Percentiles rank a stretch among this genome's conserved stretches.
These are phyloP conservation scores for Montipora capricornis DNA, from an alignment of 64 coral and sea anemone genomes.

Conservation along the genomic window DNA sequence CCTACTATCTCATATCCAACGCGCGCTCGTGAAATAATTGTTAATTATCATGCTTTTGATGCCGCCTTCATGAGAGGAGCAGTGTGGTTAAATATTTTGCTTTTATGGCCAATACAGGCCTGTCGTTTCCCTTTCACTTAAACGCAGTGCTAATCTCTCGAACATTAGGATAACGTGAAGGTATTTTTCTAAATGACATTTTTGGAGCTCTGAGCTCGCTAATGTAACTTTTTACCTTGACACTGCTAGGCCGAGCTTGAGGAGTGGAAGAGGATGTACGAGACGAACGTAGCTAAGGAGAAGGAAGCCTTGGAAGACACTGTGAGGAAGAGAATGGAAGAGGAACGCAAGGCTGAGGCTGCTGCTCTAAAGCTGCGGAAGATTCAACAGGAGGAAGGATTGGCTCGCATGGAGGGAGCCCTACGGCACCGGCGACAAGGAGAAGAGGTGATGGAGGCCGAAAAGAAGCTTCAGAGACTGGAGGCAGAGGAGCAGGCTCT, in stretches of 20 bases:
- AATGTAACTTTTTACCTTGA: too few species aligned
- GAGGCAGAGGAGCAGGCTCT: constrained; percentile 56
- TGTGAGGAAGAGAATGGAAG: constrained; percentile 39
- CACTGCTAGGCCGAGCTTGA: constrained; percentile 55
- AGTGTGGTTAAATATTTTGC: too few species aligned
- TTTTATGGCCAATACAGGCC: too few species aligned
- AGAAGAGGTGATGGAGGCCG: constrained; percentile 46
- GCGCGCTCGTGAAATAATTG: too few species aligned
- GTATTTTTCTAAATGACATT: too few species aligned
- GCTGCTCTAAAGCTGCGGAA: constrained; percentile 30
- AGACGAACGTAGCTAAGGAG: constrained; percentile 49
- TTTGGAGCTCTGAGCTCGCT: too few species aligned
- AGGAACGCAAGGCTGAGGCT: constrained; percentile 15
- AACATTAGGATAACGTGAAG: too few species aligned
- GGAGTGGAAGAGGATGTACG: constrained; percentile 31
- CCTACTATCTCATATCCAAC: too few species aligned
- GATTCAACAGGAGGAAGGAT: constrained; percentile 54
- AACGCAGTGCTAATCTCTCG: too few species aligned
- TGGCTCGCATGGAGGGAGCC: constrained; percentile 28
- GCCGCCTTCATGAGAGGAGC: too few species aligned
- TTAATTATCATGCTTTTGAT: too few species aligned
- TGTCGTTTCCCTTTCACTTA: too few species aligned
- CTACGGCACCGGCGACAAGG: constrained; percentile 45
- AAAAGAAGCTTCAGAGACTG: constrained; percentile 43
- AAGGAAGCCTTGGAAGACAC: constrained; percentile 51